These are phyloP conservation scores for Drosophila athabasca DNA, from an alignment of 1,140 invertebrate species.

Conservation along the genomic window DNA sequence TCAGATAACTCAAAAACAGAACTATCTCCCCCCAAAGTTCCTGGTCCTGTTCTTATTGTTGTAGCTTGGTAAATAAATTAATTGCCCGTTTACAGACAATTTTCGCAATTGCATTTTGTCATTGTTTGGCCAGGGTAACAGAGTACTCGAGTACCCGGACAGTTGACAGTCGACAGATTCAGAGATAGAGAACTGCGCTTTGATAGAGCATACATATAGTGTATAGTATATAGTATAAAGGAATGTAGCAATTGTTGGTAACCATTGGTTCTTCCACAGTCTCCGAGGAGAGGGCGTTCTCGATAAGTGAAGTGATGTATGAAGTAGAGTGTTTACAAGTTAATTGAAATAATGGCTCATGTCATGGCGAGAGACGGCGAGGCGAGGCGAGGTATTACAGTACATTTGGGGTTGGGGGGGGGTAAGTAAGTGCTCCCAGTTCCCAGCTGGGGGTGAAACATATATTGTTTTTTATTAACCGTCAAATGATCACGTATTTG, in stretches of 20 bases:
- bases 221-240: no score
- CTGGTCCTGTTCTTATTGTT: constrained; percentile 5
- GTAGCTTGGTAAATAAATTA: constrained; percentile 49
- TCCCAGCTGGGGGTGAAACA: constrained; percentile 9
- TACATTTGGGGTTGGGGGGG: constrained; percentile 19
- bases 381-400: background rate
- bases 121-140: background rate
- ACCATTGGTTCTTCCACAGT: background rate
- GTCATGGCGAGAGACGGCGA: constrained; percentile 23
- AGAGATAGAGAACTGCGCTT: constrained; percentile 20
- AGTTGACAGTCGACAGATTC: constrained; percentile 7
- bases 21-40: background rate
- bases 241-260: no score
- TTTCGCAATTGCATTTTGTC: constrained; percentile 45
- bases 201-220: constrained; percentile 14
- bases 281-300: constrained; percentile 2
- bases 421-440: constrained; percentile 10
- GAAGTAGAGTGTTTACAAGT: constrained; percentile 53
- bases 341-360: constrained; percentile 67
- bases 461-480: constrained; percentile 24
- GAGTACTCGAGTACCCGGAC: no score
- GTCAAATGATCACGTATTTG: constrained; percentile 50
- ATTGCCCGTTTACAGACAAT: constrained; percentile 52
- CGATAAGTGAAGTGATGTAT: constrained; percentile 47
- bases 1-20: constrained; percentile 3